These are phyloP conservation scores for Tachysurus vachellii DNA, from an alignment of 2,113 vertebrate species.

Conservation along the genomic window DNA sequence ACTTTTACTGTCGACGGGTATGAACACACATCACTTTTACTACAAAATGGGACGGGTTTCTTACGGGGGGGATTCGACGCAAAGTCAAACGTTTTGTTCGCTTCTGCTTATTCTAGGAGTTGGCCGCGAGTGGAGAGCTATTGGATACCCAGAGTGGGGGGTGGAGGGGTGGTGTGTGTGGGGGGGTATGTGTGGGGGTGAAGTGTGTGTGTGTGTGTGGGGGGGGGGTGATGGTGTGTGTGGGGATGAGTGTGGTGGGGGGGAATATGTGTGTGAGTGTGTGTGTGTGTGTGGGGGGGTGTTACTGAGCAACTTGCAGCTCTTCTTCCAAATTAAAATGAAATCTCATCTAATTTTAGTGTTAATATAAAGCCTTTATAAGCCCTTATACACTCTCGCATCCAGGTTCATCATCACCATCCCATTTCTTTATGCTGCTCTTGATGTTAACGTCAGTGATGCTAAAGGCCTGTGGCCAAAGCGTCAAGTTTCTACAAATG, in stretches of 20 bases:
- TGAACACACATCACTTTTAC: slow-evolving; percentile 27
- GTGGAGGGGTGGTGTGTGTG: no score
- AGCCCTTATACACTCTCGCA: background rate
- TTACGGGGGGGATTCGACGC: slow-evolving; percentile 27
- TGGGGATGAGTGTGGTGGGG: background rate
- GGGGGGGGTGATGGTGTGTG: slow-evolving; percentile 11
- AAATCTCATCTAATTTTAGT: background rate
- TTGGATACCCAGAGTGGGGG: slow-evolving; percentile 31
- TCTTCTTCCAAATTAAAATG: slow-evolving; percentile 25
- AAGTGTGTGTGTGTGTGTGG: no score
- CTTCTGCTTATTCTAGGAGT: slow-evolving; percentile 60
- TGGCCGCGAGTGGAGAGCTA: slow-evolving; percentile 50
- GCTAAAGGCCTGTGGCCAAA: background rate
- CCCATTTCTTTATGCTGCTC: background rate
- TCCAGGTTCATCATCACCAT: background rate
- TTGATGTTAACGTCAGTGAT: background rate
- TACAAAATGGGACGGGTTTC: background rate
- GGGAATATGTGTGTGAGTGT: background rate
- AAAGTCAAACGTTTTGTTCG: slow-evolving; percentile 51
- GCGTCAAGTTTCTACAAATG: background rate
- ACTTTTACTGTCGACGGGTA: slow-evolving; percentile 52
- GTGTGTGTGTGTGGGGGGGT: background rate
- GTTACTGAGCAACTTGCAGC: slow-evolving; percentile 49
- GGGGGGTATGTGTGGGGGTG: background rate
- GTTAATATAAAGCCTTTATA: background rate